Base-by-base conservation (phyloP, 37 sponge, comb jelly and placozoan species). In the Petrosia ficiformis region DNA sequence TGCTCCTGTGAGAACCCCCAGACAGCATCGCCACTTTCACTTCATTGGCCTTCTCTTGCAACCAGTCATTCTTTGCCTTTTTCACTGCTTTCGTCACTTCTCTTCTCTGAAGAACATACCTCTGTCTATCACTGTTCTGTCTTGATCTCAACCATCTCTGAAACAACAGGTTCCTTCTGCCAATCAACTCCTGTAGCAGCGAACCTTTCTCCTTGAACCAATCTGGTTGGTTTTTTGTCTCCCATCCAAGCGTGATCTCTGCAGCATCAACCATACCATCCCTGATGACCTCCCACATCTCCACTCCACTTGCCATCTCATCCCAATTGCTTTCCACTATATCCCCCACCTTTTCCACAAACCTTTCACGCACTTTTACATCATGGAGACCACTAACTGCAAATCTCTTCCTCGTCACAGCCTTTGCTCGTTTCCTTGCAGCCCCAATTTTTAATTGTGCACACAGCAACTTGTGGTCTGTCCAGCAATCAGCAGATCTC, bases 211-310 rank as follows among this genome's bases (percentile, higher is more conserved):
- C 63, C 16, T 19, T 32, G 32, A 58, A 75, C 76, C 76, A 75
- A 32, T 76, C 77, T 39, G 77, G 77, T 19, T 75, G 76, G 34
- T 44, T 5, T 25, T 66, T 58, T 25, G 2, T 29, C 5, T 16
- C 61, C 48, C 16, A 8, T 16, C 77, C 77, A 11, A 63, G 43
- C 42, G 41, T 31, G 11, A 10, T 22, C 5, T 22, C 16, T 39
- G 42, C 36, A 14, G 32, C 66, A 30, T 64, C 66, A 8, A 29
- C 32, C 39, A 69, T 28, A 5, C 34, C 70, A n/a, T 16, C 39
- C 14, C 37, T 10, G 5, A 69, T 4, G 10, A 22, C 32, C 22
- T 29, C 40, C 70, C 70, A 69, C 40, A 31, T 69, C 41, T 37
- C 39, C 38, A 10, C 32, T 24, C 31, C 70, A 39, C 41, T 38